phyloP scores from a whole-genome alignment of 2,888 invertebrate genomes.

The Nebria salina region DNA sequence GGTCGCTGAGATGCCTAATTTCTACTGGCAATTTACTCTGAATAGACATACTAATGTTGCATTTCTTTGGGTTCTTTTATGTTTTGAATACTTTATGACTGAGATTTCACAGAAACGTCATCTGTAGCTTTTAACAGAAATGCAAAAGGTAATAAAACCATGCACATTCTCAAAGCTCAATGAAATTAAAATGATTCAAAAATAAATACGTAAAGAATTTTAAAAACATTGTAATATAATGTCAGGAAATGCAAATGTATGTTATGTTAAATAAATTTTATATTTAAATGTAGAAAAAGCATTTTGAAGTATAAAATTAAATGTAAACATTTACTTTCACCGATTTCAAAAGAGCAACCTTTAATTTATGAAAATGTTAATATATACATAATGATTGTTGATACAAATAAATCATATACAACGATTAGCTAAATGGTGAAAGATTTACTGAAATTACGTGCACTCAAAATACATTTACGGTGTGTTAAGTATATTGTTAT shows the following conservation, averaged over 20 bases:
- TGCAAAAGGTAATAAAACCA: too few species aligned
- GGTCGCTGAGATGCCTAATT: neutral
- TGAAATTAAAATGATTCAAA: too few species aligned
- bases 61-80: neutral
- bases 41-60: neutral
- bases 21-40: neutral
- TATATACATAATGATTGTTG: neutral
- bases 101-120: too few species aligned
- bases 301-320: neutral
- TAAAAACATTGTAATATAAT: neutral
- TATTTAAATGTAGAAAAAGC: neutral
- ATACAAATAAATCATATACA: neutral
- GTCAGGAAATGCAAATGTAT: neutral
- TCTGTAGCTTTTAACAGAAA: too few species aligned
- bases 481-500: neutral
- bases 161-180: too few species aligned
- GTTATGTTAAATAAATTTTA: neutral
- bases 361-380: constrained; percentile 1
- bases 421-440: neutral
- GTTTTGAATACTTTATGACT: too few species aligned
- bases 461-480: neutral
- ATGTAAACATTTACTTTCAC: neutral
- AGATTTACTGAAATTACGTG: neutral
- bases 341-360: neutral
- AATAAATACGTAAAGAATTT: neutral